Evolutionary conservation across 2,113 vertebrate genomes (phyloP).

Genomic region (Patagioenas fasciata): DNA sequence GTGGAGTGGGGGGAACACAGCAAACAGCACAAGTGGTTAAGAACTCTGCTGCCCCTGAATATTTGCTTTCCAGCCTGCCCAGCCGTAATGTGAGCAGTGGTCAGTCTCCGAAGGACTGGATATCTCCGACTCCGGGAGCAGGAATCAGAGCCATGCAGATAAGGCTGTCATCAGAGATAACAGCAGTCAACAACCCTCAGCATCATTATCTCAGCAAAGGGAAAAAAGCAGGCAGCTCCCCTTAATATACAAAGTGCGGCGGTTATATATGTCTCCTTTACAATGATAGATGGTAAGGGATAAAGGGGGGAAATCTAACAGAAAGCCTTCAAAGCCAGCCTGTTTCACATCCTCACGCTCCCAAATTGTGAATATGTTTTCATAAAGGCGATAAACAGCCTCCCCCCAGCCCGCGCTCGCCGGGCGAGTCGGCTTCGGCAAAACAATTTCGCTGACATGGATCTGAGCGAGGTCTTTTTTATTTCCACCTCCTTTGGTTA

Average conservation of each 20-base stretch:
- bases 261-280: conserved; percentile 75
- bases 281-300: conserved; percentile 70
- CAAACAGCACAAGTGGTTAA: background rate
- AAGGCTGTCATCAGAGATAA: conserved; percentile 78
- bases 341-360: conserved; percentile 31
- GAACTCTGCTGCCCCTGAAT: background rate
- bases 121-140: conserved; percentile 57
- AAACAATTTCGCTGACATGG: background rate
- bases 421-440: background rate
- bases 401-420: accelerated
- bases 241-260: conserved; percentile 67
- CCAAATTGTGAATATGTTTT: background rate
- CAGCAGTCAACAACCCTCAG: conserved; percentile 75
- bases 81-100: conserved; percentile 51
- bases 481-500: background rate
- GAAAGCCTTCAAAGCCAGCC: conserved; percentile 66
- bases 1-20: background rate
- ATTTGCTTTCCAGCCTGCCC: background rate
- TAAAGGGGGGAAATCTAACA: conserved; percentile 60
- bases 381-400: background rate
- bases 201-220: conserved; percentile 71
- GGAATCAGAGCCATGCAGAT: conserved; percentile 77
- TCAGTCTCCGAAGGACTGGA: conserved; percentile 66
- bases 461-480: background rate
- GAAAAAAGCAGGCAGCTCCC: conserved; percentile 68